These are phyloP conservation scores for Falcunculus frontatus DNA, from an alignment of 2,113 vertebrate species.

Conservation along the genomic window DNA sequence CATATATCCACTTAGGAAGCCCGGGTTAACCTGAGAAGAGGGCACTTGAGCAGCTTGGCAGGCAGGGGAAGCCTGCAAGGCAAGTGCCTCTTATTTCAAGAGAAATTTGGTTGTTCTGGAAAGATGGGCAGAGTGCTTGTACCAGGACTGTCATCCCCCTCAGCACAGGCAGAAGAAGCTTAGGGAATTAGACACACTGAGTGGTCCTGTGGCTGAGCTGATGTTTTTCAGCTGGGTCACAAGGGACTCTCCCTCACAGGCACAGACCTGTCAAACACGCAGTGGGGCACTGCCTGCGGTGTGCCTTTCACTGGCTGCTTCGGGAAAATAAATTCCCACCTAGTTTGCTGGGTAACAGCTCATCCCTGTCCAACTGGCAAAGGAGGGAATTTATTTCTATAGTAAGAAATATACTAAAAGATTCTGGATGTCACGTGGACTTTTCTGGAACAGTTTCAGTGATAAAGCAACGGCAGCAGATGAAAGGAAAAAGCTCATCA, in stretches of 20 bases:
- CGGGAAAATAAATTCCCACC: neutral
- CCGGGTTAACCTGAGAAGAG: neutral
- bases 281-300: neutral
- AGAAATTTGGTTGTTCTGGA: neutral
- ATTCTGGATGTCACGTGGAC: neutral
- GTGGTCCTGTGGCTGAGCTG: neutral
- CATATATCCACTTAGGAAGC: neutral
- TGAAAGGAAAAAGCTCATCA: neutral
- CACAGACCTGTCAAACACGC: accelerated
- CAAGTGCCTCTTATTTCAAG: neutral
- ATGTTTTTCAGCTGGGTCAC: neutral
- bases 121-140: neutral
- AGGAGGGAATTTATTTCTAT: neutral
- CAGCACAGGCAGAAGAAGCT: neutral
- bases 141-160: neutral
- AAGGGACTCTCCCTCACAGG: neutral
- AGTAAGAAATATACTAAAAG: neutral
- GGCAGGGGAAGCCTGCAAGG: neutral
- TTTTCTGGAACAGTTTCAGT: neutral
- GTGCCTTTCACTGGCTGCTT: neutral
- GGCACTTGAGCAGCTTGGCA: neutral
- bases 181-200: neutral
- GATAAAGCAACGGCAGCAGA: neutral
- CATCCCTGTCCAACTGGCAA: neutral
- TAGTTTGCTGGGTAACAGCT: neutral